Conservation (phyloP, 2,113 vertebrate species). For the Anseranas semipalmata region DNA sequence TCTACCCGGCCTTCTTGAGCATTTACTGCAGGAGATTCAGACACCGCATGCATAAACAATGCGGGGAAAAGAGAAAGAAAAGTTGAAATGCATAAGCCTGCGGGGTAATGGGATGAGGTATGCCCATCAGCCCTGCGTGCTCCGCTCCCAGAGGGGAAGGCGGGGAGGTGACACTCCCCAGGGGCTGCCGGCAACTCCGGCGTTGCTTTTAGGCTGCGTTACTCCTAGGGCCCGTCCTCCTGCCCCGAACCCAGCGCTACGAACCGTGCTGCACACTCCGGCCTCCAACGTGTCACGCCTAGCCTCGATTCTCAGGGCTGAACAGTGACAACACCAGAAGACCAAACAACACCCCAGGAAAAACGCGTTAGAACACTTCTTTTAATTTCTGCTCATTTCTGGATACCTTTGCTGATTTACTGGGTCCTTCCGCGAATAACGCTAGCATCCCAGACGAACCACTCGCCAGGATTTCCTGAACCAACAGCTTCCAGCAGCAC, state of each 20-base stretch:
- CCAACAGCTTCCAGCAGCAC: neutral
- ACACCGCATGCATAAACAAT: neutral
- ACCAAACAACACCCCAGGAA: neutral
- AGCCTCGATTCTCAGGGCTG: neutral
- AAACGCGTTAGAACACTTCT: neutral
- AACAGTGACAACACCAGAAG: too few relatives aligned
- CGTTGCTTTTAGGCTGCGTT: neutral
- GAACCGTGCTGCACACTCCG: neutral
- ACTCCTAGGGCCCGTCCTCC: neutral
- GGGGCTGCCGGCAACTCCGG: neutral
- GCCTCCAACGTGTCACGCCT: neutral
- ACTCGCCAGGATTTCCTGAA: neutral
- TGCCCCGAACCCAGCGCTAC: neutral
- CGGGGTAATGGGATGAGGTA: neutral
- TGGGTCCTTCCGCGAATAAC: neutral
- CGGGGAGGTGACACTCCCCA: neutral
- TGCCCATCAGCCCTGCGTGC: neutral
- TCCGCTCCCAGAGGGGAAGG: neutral
- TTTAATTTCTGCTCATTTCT: neutral
- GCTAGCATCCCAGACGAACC: neutral
- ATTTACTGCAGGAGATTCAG: conserved; percentile 6
- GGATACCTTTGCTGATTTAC: neutral
- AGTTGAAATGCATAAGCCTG: neutral
- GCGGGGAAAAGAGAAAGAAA: neutral
- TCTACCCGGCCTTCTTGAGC: neutral